Conservation (phyloP, 2,113 vertebrate genomes). For the Pyrgilauda ruficollis region DNA sequence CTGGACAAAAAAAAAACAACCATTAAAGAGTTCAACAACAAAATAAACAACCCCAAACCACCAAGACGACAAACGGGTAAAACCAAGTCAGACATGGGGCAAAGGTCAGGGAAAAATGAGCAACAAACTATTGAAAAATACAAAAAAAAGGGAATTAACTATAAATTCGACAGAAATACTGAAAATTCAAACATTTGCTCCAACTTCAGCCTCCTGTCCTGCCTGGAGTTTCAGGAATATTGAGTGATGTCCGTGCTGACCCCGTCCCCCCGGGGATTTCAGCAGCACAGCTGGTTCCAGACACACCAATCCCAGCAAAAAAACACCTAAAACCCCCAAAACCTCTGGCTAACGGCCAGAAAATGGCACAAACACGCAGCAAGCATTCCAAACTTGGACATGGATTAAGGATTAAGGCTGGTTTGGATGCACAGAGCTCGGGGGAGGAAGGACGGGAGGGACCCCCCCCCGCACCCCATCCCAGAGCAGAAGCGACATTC, state of each 20-base stretch:
- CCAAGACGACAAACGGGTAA: fast-evolving
- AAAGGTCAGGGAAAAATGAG: background rate
- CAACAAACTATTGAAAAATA: background rate
- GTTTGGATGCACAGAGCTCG: background rate
- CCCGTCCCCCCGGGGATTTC: fast-evolving
- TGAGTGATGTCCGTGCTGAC: background rate
- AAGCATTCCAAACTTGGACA: background rate
- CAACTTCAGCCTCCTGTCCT: background rate
- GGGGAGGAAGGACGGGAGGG: background rate
- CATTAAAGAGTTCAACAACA: background rate
- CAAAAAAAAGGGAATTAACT: fast-evolving
- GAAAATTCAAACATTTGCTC: background rate
- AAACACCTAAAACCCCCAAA: background rate
- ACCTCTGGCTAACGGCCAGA: fast-evolving
- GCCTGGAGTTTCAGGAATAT: background rate
- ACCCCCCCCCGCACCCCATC: fast-evolving
- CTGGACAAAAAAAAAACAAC: background rate
- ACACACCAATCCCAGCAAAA: background rate
- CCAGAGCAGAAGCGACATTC: background rate
- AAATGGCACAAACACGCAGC: fast-evolving
- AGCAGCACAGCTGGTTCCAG: background rate
- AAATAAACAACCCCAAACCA: background rate
- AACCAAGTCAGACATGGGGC: background rate
- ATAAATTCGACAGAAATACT: fast-evolving
- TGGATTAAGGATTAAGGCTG: background rate